Evolutionary conservation across 2,113 vertebrate species (phyloP).

Genomic region (Microcebus lehilahytsara): DNA sequence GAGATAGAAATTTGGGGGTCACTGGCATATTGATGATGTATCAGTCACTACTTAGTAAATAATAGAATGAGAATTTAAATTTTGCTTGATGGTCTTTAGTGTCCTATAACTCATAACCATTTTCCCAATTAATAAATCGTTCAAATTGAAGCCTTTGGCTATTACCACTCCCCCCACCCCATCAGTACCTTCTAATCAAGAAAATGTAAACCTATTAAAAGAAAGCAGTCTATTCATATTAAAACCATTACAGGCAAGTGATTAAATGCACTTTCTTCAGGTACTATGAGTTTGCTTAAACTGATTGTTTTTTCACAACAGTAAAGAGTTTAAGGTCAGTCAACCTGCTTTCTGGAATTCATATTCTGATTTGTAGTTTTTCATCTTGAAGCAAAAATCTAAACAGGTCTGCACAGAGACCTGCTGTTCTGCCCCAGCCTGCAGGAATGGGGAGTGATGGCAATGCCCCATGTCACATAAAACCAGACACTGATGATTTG

Average conservation of each 20-base stretch:
- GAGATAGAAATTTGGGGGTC: background rate
- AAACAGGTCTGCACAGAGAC: background rate
- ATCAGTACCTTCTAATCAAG: background rate
- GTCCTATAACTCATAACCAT: background rate
- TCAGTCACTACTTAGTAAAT: background rate
- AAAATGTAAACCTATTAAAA: background rate
- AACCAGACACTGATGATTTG: background rate
- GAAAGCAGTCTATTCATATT: background rate
- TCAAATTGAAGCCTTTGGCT: background rate
- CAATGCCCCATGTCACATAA: background rate
- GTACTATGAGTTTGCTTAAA: background rate
- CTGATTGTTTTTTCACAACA: background rate
- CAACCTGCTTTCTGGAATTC: background rate
- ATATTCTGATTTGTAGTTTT: conserved; percentile 19
- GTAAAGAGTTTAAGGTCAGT: background rate
- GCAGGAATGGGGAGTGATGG: background rate
- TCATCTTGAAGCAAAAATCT: conserved; percentile 20
- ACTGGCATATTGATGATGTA: background rate
- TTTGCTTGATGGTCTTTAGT: background rate
- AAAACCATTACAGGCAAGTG: background rate
- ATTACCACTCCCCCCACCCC: background rate
- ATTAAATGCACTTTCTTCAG: background rate
- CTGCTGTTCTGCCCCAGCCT: background rate
- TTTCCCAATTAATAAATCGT: conserved; percentile 3
- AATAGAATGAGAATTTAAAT: background rate